Evolutionary conservation across 2,797 vertebrate species (phyloP), one percentile per base, ranked within the genome.

Genomic region (Ataeniobius toweri): DNA sequence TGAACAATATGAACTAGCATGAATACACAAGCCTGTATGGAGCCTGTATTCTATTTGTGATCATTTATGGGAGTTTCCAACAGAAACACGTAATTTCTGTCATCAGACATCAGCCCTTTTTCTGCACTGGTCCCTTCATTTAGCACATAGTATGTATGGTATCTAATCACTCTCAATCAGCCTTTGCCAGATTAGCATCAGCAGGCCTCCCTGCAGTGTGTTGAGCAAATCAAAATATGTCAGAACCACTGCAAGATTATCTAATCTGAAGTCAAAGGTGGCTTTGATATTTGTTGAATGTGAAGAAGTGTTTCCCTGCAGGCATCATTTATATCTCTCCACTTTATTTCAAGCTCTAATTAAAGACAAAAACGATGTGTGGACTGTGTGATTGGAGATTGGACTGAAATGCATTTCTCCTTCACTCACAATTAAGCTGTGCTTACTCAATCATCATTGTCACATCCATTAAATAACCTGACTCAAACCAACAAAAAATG

Each of bases 381-480:
- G 8, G 78, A 77, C 77, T 79, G 4, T 79, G 53, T 79, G 73
- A 84, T 89, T 82, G 83, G 58, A 82, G 82, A 81, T 85, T 74
- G 51, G 72, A 84, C 80, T 85, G 76, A 88, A 86, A 82, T 72
- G 28, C 26, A 55, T 86, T 82, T 71, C 59, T 28, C 46, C 39
- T 53, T 63, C 70, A 71, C 63, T 71, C 67, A 86, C 75, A 82
- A 88, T 90, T 81, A 89, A 87, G 63, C 83, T 56, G 56, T 44
- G 48, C 65, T 89, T 78, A 84, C 48, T 80, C 78, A 84, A 58
- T 84, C 85, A 81, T 86, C 73, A 81, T 81, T 58, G 76, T 76
- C 53, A 74, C 83, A 80, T 73, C 75, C 74, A 83, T 92, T 82
- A 85, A 50, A 67, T 90, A 86, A 93, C 83, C 78, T 74, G 71